Percentiles rank a stretch among this genome's conserved stretches.
Conservation (phyloP, 2,797 vertebrate species). For the Macropus fuliginosus region DNA sequence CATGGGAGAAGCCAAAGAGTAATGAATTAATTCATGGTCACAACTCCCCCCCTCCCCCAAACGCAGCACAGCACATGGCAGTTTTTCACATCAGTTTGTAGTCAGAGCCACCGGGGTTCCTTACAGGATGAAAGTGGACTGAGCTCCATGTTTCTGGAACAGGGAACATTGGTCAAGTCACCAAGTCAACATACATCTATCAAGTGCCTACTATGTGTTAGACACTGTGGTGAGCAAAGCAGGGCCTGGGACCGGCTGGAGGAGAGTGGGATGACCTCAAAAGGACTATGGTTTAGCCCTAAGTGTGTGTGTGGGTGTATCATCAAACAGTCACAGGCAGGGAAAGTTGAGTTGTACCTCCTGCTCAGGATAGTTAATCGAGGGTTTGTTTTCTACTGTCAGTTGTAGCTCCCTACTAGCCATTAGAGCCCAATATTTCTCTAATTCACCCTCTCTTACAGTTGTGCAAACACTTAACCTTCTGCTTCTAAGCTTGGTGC, state of each 20-base stretch:
- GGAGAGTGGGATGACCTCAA: background rate
- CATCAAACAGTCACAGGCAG: background rate
- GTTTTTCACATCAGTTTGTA: background rate
- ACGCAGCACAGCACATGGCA: no score
- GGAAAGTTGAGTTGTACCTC: background rate
- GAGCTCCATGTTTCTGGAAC: background rate
- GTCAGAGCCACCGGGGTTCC: background rate
- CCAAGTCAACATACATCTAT: background rate
- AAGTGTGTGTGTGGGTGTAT: background rate
- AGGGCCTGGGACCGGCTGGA: background rate
- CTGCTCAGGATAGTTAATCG: background rate
- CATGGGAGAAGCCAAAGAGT: background rate
- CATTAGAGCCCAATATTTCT: background rate
- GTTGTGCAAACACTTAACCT: background rate
- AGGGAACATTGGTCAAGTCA: background rate
- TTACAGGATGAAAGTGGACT: background rate
- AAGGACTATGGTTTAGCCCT: background rate
- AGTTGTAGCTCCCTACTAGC: background rate
- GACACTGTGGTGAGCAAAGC: background rate
- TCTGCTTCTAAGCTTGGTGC: background rate
- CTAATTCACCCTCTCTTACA: background rate
- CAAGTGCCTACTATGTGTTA: no score
- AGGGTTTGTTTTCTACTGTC: background rate
- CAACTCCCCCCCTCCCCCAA: background rate
- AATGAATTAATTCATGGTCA: background rate